These are phyloP conservation scores for Phyllopteryx taeniolatus DNA, from an alignment of 2,113 vertebrate genomes.

Conservation along the genomic window DNA sequence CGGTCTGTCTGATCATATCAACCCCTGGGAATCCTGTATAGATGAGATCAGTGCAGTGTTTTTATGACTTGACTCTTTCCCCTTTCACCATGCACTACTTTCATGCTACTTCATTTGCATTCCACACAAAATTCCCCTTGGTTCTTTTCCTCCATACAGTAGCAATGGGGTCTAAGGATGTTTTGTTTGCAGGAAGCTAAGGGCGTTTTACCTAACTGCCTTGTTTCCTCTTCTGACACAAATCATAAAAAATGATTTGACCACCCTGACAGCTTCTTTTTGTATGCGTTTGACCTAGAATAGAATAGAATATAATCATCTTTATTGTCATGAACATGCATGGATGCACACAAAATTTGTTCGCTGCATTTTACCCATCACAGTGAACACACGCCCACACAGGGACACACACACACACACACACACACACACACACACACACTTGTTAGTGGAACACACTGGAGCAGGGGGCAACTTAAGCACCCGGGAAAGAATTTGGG, in stretches of 20 bases:
- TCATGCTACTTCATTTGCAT: constrained; percentile 6
- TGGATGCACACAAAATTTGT: no score
- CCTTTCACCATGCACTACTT: not conserved
- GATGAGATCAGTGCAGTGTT: constrained; percentile 34
- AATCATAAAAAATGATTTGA: constrained; percentile 22
- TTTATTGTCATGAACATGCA: no score
- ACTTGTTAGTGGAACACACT: no score
- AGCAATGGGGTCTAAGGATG: constrained; percentile 60
- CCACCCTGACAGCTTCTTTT: not conserved
- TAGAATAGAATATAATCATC: not conserved
- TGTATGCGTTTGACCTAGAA: not conserved
- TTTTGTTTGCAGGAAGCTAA: constrained; percentile 54
- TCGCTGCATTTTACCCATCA: no score
- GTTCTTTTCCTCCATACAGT: constrained; percentile 51
- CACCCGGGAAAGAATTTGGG: no score
- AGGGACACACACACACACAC: no score
- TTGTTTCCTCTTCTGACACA: constrained; percentile 44
- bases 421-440: no score
- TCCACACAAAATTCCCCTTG: constrained; percentile 31
- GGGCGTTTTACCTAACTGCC: constrained; percentile 58
- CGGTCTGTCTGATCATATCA: not conserved
- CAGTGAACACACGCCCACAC: no score
- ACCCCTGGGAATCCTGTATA: constrained; percentile 16
- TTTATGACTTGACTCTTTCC: constrained; percentile 20
- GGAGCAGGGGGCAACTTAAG: no score